Conservation (phyloP, 2,888 invertebrate genomes). For the Thecophora atra region DNA sequence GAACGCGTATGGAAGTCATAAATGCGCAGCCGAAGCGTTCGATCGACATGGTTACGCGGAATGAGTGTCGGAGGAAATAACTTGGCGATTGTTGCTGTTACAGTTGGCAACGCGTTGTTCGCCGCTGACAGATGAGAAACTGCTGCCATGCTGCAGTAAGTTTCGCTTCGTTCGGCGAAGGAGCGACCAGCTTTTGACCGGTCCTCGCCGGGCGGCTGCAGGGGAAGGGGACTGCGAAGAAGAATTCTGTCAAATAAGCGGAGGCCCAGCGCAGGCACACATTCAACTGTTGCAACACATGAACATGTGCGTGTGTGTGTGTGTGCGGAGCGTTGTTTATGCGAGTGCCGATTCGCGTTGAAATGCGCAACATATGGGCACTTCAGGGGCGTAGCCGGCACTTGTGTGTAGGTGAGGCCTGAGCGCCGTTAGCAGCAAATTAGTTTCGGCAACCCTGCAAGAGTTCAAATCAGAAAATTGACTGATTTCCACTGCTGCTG, state of each 20-base stretch:
- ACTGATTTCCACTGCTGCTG: no score
- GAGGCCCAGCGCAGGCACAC: not conserved
- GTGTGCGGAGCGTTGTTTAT: not conserved
- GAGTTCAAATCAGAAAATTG: no score
- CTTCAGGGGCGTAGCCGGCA: not conserved
- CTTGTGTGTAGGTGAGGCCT: no score
- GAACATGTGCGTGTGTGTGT: not conserved
- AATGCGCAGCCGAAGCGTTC: conserved; percentile 34
- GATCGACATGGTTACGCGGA: conserved; percentile 22
- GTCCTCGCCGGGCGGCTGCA: not conserved
- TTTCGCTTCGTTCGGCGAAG: not conserved
- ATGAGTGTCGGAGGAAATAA: conserved; percentile 18
- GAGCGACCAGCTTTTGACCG: conserved; percentile 5
- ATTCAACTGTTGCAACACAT: no score
- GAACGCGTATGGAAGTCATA: conserved; percentile 51
- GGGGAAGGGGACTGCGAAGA: not conserved
- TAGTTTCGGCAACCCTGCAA: no score
- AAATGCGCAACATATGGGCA: not conserved
- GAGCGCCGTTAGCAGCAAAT: no score
- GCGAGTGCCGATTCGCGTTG: not conserved
- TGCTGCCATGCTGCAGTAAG: conserved; percentile 55
- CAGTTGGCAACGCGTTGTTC: conserved; percentile 10
- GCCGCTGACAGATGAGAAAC: conserved; percentile 60
- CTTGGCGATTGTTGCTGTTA: conserved; percentile 10
- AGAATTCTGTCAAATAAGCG: not conserved